phyloP scores from a whole-genome alignment of 2,797 vertebrate species.

The Furcifer pardalis region DNA sequence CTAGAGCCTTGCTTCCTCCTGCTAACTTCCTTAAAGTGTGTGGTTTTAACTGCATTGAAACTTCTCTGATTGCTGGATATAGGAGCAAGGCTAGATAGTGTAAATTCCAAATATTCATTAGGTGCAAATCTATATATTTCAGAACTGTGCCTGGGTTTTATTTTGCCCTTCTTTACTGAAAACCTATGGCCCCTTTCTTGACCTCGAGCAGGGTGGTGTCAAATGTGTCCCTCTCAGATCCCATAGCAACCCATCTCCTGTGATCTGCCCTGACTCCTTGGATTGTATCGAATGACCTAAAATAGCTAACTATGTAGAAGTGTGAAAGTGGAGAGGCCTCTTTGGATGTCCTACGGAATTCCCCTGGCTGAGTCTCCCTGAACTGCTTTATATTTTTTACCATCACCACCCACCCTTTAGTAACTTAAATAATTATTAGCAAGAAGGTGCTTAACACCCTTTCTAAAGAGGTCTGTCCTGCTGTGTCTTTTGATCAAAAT shows the following conservation, averaged over 20 bases:
- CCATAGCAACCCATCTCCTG: conserved; percentile 52
- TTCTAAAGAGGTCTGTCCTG: neutral
- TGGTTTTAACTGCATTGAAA: neutral
- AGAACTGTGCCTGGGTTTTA: neutral
- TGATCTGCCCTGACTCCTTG: conserved; percentile 13
- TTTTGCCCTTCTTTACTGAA: neutral
- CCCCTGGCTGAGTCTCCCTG: neutral
- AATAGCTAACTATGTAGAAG: conserved; percentile 54
- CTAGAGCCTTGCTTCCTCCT: neutral
- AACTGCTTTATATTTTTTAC: neutral
- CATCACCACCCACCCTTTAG: neutral
- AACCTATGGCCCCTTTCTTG: neutral
- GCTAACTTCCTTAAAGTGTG: neutral
- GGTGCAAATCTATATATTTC: neutral
- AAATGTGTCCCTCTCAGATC: conserved; percentile 51
- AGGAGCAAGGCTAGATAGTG: neutral
- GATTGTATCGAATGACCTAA: conserved; percentile 62
- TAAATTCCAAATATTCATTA: neutral
- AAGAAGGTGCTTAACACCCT: neutral
- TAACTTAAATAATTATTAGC: conserved; percentile 18
- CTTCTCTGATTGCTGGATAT: neutral
- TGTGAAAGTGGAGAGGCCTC: conserved; percentile 66
- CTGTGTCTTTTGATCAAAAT: neutral
- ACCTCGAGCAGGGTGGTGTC: neutral
- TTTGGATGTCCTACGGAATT: conserved; percentile 15